A percentile compares a stretch with the other conserved stretches of the same genome.
Conservation (phyloP, 2,888 invertebrate genomes). For the Lissocephala sabroskyi region DNA sequence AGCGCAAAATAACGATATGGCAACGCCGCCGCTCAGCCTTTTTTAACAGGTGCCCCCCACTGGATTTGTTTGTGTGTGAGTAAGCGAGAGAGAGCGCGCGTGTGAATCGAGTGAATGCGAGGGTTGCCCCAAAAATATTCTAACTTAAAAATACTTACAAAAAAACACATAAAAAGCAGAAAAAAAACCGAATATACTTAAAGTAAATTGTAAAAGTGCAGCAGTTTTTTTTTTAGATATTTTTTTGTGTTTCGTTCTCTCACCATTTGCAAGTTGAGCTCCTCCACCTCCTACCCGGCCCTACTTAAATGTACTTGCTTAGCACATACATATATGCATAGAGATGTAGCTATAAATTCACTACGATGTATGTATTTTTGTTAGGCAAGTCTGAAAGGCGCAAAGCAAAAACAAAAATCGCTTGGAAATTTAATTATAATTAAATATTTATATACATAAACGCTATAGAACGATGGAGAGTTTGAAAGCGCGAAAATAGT, state of each 20-base stretch:
- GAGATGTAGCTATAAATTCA: constrained; percentile 25
- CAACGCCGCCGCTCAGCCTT: constrained; percentile 2
- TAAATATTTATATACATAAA: constrained; percentile 25
- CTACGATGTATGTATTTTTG: constrained; percentile 36
- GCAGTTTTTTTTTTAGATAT: background rate
- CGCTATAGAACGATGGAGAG: too few species aligned
- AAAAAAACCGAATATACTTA: constrained; percentile 23
- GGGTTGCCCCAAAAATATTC: constrained; percentile 1
- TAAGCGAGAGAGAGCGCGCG: too few species aligned
- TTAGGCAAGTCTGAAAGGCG: constrained; percentile 50
- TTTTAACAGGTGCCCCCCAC: background rate
- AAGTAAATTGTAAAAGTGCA: constrained; percentile 19
- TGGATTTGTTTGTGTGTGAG: too few species aligned
- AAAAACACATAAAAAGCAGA: constrained; percentile 8
- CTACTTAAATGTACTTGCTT: constrained; percentile 1
- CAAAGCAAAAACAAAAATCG: constrained; percentile 25
- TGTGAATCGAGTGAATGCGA: background rate
- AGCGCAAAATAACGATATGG: constrained; percentile 14
- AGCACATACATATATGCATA: constrained; percentile 7
- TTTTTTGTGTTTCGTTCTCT: too few species aligned
- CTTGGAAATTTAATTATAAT: constrained; percentile 14
- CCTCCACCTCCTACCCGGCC: constrained; percentile 3
- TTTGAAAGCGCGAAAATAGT: constrained; percentile 42
- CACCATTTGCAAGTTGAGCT: too few species aligned
- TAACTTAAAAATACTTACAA: background rate